phyloP scores from a whole-genome alignment of 2,113 vertebrate species.

The Nothobranchius furzeri region DNA sequence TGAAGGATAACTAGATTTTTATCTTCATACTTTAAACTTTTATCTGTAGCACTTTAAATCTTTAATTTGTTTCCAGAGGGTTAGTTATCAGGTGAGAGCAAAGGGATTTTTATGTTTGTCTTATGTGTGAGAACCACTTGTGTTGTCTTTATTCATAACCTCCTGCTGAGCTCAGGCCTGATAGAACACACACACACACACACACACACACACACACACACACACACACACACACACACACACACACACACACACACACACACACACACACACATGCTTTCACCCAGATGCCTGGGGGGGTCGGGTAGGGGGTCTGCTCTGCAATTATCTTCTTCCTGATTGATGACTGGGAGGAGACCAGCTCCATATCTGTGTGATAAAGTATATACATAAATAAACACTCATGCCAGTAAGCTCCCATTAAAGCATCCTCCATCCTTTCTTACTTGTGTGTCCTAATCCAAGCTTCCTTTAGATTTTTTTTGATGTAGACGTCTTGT shows the following conservation, averaged over 20 bases:
- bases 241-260: slow-evolving; percentile 22
- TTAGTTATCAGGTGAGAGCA: slow-evolving; percentile 31
- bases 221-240: slow-evolving; percentile 11
- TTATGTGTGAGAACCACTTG: slow-evolving; percentile 59
- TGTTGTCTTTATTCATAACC: slow-evolving; percentile 48
- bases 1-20: background rate
- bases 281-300: background rate
- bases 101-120: slow-evolving; percentile 17
- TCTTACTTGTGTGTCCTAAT: too few relatives aligned
- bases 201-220: slow-evolving; percentile 6
- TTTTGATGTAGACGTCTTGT: too few relatives aligned
- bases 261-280: background rate
- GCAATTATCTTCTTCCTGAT: slow-evolving; percentile 56
- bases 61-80: slow-evolving; percentile 13
- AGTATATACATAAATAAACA: slow-evolving; percentile 37
- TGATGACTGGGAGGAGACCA: slow-evolving; percentile 46
- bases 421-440: background rate
- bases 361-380: slow-evolving; percentile 10
- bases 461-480: too few relatives aligned
- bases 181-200: slow-evolving; percentile 20
- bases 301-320: slow-evolving; percentile 32
- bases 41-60: background rate
- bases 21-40: background rate
- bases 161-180: slow-evolving; percentile 32
- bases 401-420: slow-evolving; percentile 13